Evolutionary conservation across 2,888 invertebrate genomes (phyloP).

Genomic region (Spisula subtruncata): DNA sequence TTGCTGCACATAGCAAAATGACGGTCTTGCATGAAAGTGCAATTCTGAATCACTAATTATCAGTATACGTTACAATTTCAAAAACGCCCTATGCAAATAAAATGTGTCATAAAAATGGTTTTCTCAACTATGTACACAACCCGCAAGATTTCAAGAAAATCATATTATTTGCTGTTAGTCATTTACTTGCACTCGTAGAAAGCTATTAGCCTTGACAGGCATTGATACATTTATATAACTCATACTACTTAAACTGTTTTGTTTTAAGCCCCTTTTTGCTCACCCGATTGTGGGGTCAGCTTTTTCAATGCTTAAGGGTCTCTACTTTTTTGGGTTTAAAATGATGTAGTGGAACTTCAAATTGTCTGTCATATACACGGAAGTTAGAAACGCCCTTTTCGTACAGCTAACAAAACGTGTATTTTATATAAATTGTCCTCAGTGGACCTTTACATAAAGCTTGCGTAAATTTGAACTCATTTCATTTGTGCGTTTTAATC

Average conservation of each 20-base stretch:
- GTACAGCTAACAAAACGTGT: not conserved
- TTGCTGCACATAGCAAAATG: too few species aligned
- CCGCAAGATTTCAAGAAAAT: too few species aligned
- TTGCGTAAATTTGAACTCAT: constrained; percentile 20
- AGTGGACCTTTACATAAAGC: not conserved
- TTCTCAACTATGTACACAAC: too few species aligned
- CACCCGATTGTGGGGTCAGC: constrained; percentile 11
- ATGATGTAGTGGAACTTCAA: constrained; percentile 15
- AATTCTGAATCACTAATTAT: too few species aligned
- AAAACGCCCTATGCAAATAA: too few species aligned
- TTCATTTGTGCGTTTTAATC: constrained; percentile 1
- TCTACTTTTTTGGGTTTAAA: not conserved
- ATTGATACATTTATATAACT: not conserved
- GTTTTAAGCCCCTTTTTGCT: not conserved
- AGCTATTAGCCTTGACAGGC: not conserved
- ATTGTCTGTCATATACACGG: not conserved
- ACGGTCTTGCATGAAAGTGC: too few species aligned
- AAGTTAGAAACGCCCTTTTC: constrained; percentile 6
- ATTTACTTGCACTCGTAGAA: too few species aligned
- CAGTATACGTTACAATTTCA: too few species aligned
- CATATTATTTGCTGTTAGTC: too few species aligned
- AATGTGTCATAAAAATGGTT: too few species aligned
- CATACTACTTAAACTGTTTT: not conserved
- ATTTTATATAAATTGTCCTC: not conserved
- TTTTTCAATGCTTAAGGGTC: not conserved